Conservation (phyloP, 1,140 invertebrate species). For the Pseudomyrmex flavicornis region DNA sequence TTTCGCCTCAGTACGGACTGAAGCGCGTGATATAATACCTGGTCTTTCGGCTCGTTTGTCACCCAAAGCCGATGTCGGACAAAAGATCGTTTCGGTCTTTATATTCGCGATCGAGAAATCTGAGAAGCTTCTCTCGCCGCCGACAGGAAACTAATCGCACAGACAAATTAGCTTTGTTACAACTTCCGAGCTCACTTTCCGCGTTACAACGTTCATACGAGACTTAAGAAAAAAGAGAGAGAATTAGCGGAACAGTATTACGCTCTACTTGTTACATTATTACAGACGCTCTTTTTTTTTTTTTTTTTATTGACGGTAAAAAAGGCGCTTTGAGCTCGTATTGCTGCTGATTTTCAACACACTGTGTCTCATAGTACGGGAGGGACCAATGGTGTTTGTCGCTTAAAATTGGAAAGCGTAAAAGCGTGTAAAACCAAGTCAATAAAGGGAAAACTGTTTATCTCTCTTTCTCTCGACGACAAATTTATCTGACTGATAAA, state of each 20-base stretch:
- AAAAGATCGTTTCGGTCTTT: conserved; percentile 21
- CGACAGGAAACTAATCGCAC: not conserved
- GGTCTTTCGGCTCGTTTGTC: conserved; percentile 37
- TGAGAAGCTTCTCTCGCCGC: conserved; percentile 6
- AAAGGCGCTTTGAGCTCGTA: not conserved
- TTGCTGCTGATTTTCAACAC: not conserved
- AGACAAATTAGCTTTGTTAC: conserved; percentile 33
- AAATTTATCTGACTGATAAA: not conserved
- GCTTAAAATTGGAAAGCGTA: conserved; percentile 21
- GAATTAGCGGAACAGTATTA: not conserved
- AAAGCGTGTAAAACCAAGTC: not conserved
- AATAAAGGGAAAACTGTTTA: not conserved
- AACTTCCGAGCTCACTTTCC: not conserved
- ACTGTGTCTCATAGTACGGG: not conserved
- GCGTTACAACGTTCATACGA: not conserved
- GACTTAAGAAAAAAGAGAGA: not conserved
- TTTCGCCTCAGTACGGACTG: not conserved
- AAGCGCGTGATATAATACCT: conserved; percentile 10
- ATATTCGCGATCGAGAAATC: not conserved
- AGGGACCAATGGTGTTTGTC: no score
- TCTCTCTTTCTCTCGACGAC: not conserved
- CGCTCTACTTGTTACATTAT: not conserved
- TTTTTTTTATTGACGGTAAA: conserved; percentile 46
- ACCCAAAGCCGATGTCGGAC: conserved; percentile 17
- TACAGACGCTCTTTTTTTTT: not conserved